phyloP scores from a whole-genome alignment of 2,888 invertebrate species.

The Meteorus colon region DNA sequence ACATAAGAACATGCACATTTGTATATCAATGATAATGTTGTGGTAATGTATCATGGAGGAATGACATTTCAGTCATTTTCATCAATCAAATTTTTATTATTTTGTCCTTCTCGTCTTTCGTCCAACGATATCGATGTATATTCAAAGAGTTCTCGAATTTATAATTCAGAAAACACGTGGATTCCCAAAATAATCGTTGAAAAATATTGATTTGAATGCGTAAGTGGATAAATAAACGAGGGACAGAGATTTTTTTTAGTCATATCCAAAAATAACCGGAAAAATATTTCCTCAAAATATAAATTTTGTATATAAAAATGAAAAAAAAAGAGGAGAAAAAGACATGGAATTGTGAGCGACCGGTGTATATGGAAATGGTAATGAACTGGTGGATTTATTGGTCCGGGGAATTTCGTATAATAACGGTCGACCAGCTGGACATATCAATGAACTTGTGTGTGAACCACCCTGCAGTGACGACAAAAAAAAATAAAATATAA shows the following conservation, averaged over 20 bases:
- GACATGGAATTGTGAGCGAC: background rate
- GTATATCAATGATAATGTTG: constrained; percentile 1
- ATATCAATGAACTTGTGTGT: constrained; percentile 46
- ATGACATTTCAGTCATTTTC: background rate
- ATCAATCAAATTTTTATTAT: background rate
- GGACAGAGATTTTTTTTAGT: background rate
- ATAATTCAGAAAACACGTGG: background rate
- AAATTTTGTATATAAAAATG: background rate
- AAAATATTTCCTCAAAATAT: background rate
- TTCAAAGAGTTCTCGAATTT: background rate
- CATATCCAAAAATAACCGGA: background rate
- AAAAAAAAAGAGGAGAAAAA: background rate
- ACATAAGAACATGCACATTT: background rate
- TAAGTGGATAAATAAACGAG: background rate
- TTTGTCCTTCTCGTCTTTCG: background rate
- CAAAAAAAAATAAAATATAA: constrained; percentile 27
- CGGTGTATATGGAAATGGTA: background rate
- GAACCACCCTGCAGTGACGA: constrained; percentile 22
- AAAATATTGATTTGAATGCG: background rate
- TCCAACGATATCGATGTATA: background rate
- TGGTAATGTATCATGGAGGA: background rate
- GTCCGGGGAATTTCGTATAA: constrained; percentile 43
- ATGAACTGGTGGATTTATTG: background rate
- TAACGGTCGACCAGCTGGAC: constrained; percentile 49
- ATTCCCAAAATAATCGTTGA: background rate